These are phyloP conservation scores for Panthera tigris DNA, from an alignment of 2,113 vertebrate species.

Conservation along the genomic window DNA sequence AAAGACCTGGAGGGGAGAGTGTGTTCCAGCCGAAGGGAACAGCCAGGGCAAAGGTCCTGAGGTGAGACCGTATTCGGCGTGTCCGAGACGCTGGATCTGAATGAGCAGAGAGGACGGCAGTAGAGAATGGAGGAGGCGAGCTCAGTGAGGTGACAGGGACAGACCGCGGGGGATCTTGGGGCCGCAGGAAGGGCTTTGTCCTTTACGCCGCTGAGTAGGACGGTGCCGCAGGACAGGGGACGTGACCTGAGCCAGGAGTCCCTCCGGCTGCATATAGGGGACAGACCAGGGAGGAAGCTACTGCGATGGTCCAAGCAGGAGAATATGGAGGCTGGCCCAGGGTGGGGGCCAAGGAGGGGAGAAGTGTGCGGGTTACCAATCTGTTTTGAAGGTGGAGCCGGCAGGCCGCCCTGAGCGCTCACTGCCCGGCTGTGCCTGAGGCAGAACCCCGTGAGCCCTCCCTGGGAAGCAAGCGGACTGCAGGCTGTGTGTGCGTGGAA, in stretches of 20 bases:
- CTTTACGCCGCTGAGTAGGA: background rate
- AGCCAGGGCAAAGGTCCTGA: background rate
- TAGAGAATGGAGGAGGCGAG: background rate
- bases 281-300: background rate
- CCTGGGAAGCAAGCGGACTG: too few relatives aligned
- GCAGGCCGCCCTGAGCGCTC: too few relatives aligned
- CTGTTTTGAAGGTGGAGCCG: background rate
- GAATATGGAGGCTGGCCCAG: background rate
- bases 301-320: rapidly evolving
- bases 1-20: background rate
- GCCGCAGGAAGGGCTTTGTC: background rate
- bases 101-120: rapidly evolving
- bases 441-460: too few relatives aligned
- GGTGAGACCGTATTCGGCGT: background rate
- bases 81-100: background rate
- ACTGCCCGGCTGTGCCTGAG: background rate
- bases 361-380: too few relatives aligned
- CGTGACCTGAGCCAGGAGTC: rapidly evolving
- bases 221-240: background rate
- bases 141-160: background rate
- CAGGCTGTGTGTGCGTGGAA: rapidly evolving
- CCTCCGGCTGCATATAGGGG: background rate
- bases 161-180: background rate
- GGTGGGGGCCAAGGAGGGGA: background rate
- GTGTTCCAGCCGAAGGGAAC: background rate